Evolutionary conservation across 2,113 vertebrate genomes (phyloP), one percentile per base, ranked within the genome.

Genomic region (Epinephelus moara): DNA sequence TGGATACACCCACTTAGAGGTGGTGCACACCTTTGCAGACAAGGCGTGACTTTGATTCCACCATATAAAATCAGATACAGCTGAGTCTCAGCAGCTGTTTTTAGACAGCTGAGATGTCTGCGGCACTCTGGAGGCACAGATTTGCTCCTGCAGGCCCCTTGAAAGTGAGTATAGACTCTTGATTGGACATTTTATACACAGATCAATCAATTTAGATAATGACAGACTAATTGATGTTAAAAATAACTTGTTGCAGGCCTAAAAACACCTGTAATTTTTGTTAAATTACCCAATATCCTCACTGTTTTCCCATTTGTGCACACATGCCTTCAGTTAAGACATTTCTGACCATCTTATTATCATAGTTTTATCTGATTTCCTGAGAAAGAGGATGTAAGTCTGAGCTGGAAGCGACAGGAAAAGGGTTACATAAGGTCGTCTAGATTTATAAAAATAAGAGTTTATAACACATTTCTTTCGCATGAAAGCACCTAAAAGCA

Each of bases 341-440:
- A 47, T 23, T 63, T 63, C 18, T 52, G 8, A 55, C 3, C 1
- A 1, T 6, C 40, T 11, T n/a, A 2, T 23, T 23, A 25, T 64
- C 40, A 5, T 37, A 6, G 14, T 64, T 56, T 47, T 17, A 75
- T 64, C 14, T 25, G 14, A 66, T 57, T 73, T 87, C 67, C 56
- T 21, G 14, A 70, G n/a, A 60, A 70, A 71, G n/a, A 49, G n/a
- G 25, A 66, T 74, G 45, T 17, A 45, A 15, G 42, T 30, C 42
- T 56, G 45, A 37, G 40, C 18, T 15, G 13, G 13, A 18, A 45
- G 23, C 0, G 1, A 27, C 6, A 82, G 10, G 52, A 69, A n/a
- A 45, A 37, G n/a, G 25, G 23, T 68, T 56, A 42, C 33, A 30
- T 37, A 62, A 67, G 45, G 59, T 59, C 2, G 21, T 19, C 2